phyloP scores from a whole-genome alignment of 1,140 invertebrate species.

The Drosophila watanabei region DNA sequence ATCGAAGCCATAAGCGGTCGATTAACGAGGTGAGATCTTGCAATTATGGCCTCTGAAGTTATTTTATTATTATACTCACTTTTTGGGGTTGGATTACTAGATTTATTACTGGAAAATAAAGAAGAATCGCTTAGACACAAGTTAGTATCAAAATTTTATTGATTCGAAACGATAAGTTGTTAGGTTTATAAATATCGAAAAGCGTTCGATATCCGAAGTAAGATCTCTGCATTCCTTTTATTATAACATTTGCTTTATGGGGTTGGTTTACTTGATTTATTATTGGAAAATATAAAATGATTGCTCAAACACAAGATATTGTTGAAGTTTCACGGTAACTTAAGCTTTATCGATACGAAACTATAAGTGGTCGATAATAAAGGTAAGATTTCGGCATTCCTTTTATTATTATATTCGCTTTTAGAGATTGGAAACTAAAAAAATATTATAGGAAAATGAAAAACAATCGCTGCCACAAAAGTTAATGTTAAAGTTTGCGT shows the following conservation, averaged over 20 bases:
- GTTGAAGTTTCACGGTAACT: background rate
- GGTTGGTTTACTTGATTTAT: background rate
- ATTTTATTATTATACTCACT: background rate
- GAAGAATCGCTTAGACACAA: background rate
- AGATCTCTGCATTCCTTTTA: background rate
- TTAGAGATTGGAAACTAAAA: too few relatives aligned
- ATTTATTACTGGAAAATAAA: background rate
- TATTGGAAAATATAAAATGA: too few relatives aligned
- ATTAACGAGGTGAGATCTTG: conserved; percentile 23
- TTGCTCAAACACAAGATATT: background rate
- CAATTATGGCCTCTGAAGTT: background rate
- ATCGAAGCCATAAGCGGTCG: conserved; percentile 17
- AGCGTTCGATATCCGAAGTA: conserved; percentile 1
- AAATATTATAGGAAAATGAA: too few relatives aligned
- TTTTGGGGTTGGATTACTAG: too few relatives aligned
- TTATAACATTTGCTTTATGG: background rate
- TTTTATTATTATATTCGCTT: too few relatives aligned
- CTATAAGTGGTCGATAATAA: background rate
- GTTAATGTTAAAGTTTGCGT: too few relatives aligned
- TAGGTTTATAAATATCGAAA: conserved; percentile 1
- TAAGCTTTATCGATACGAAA: background rate
- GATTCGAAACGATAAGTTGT: background rate
- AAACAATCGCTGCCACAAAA: too few relatives aligned
- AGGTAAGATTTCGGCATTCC: too few relatives aligned
- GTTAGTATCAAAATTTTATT: background rate